phyloP scores from a whole-genome alignment of 2,888 invertebrate species.

The Melinaea menophilus region DNA sequence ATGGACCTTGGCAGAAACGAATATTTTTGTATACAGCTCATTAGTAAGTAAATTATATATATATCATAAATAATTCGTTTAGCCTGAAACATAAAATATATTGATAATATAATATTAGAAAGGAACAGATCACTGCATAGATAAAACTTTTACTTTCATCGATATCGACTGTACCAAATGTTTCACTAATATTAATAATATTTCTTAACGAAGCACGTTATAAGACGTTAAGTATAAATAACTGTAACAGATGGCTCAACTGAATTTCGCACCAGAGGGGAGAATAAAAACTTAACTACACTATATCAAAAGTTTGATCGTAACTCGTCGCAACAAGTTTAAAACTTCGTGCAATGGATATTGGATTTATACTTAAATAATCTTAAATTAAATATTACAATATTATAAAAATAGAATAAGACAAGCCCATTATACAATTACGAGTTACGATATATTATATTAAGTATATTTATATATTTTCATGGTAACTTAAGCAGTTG shows the following conservation, averaged over 20 bases:
- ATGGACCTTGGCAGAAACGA: too few relatives aligned
- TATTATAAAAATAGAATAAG: background rate
- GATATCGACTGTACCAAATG: background rate
- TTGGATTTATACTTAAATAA: constrained; percentile 10
- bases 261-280: constrained; percentile 27
- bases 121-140: too few relatives aligned
- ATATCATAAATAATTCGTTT: too few relatives aligned
- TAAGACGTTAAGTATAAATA: constrained; percentile 27
- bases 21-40: too few relatives aligned
- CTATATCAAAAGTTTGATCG: constrained; percentile 32
- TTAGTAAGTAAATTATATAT: too few relatives aligned
- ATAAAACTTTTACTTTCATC: too few relatives aligned
- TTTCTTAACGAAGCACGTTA: background rate
- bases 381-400: constrained; percentile 5
- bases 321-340: constrained; percentile 29
- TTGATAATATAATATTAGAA: too few relatives aligned
- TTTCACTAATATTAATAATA: background rate
- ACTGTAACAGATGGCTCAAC: constrained; percentile 27
- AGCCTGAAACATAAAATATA: too few relatives aligned
- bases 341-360: constrained; percentile 16
- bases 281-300: constrained; percentile 34
- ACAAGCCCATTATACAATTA: background rate
- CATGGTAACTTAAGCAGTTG: too few relatives aligned
- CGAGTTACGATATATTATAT: too few relatives aligned
- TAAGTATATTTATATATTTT: too few relatives aligned